Percentiles rank a stretch among this genome's conserved stretches.
These are phyloP conservation scores for Pammene fasciana DNA, from an alignment of 2,888 invertebrate genomes.

Conservation along the genomic window DNA sequence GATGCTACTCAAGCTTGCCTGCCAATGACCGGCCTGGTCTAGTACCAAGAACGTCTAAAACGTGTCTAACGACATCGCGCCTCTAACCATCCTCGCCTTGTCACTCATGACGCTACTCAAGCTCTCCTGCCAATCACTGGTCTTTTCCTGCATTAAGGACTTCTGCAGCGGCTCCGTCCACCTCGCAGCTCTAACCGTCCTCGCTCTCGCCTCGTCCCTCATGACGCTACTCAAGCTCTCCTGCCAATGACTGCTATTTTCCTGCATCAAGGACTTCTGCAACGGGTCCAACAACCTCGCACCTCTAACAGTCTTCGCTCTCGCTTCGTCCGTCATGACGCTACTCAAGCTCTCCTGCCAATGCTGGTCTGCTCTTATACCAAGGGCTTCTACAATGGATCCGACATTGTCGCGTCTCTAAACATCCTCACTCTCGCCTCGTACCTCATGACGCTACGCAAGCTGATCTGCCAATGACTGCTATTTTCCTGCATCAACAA, in stretches of 20 bases:
- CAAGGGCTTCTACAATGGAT: constrained; percentile 88
- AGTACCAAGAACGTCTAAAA: constrained; percentile 91
- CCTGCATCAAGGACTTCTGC: constrained; percentile 89
- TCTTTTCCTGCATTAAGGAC: constrained; percentile 85
- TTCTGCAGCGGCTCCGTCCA: constrained; percentile 86
- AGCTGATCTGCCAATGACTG: constrained; percentile 21
- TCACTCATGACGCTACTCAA: constrained; percentile 46
- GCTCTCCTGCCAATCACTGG: constrained; percentile 19
- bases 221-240: constrained; percentile 44
- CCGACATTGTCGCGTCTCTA: constrained; percentile 82
- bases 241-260: no score
- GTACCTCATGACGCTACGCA: constrained; percentile 45
- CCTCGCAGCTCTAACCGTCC: constrained; percentile 83
- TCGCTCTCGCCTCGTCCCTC: constrained; percentile 55
- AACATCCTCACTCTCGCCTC: constrained; percentile 81
- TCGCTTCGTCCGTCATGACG: constrained; percentile 59
- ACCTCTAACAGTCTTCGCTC: constrained; percentile 83
- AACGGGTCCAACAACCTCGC: constrained; percentile 84
- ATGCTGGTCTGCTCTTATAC: constrained; percentile 80
- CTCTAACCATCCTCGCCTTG: constrained; percentile 80
- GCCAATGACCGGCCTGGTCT: constrained; percentile 55
- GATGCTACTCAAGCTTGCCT: constrained; percentile 39
- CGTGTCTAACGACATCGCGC: constrained; percentile 79
- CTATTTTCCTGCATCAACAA: constrained; percentile 85
- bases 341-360: constrained; percentile 36